Conservation (phyloP, 1,140 invertebrate genomes). For the Pseudobourletiella spinata region DNA sequence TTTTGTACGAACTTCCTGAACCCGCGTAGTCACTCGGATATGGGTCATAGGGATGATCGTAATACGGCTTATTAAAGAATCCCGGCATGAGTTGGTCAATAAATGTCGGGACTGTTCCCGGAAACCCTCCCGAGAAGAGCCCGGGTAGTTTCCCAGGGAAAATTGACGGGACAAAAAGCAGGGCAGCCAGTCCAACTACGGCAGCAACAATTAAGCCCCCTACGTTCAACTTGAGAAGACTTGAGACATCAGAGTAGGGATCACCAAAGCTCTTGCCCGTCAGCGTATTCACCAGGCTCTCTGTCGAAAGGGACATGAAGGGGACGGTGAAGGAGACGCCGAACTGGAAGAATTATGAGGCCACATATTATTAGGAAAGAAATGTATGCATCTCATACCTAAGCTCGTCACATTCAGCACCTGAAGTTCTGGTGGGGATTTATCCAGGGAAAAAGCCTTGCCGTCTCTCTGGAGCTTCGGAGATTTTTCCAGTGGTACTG, state of each 20-base stretch:
- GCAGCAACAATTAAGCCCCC: constrained; percentile 28
- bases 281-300: constrained; percentile 14
- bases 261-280: not conserved
- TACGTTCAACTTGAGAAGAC: constrained; percentile 30
- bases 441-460: constrained; percentile 6
- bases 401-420: no score
- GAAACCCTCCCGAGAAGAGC: not conserved
- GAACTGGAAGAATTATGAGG: constrained; percentile 17
- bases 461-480: not conserved
- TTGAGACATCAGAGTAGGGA: constrained; percentile 16
- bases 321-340: constrained; percentile 33
- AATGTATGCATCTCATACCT: no score
- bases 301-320: constrained; percentile 31
- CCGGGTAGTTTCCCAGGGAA: constrained; percentile 4
- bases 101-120: constrained; percentile 17
- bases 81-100: constrained; percentile 18
- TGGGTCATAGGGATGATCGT: not conserved
- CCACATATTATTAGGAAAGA: no score
- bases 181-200: constrained; percentile 24
- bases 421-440: constrained; percentile 18
- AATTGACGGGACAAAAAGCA: constrained; percentile 23
- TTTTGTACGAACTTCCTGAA: not conserved
- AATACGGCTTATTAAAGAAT: constrained; percentile 16
- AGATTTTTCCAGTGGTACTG: not conserved
- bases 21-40: not conserved